Percentiles rank a stretch among this genome's conserved stretches.
These are phyloP conservation scores for Engystomops pustulosus DNA, from an alignment of 2,113 vertebrate genomes.

Conservation along the genomic window DNA sequence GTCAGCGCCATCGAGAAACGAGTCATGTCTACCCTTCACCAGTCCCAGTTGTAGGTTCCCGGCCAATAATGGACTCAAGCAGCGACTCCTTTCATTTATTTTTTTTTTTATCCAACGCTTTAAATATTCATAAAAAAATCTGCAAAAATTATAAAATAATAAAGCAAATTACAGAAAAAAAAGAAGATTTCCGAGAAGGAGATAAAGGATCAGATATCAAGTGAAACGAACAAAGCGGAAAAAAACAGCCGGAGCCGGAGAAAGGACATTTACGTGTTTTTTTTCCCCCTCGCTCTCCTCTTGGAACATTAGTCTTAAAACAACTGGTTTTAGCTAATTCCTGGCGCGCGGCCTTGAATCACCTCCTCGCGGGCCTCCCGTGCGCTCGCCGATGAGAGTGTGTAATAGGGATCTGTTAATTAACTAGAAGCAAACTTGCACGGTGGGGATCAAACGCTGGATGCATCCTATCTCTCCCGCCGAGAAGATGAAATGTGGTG, in stretches of 20 bases:
- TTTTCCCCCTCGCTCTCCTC: slow-evolving; percentile 65
- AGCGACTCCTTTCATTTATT: no score
- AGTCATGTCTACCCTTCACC: neutral
- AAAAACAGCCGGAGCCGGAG: neutral
- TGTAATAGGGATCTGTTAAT: slow-evolving; percentile 93
- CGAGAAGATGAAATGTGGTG: slow-evolving; percentile 95
- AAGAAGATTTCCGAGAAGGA: neutral
- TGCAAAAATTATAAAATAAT: neutral
- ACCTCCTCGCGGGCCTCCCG: slow-evolving; percentile 82
- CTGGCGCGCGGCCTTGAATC: slow-evolving; percentile 83
- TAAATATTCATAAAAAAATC: neutral
- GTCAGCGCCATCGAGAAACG: no score
- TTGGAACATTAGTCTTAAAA: slow-evolving; percentile 75
- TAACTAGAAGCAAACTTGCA: slow-evolving; percentile 89
- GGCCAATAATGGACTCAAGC: neutral
- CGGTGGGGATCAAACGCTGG: slow-evolving; percentile 93
- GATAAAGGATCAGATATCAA: slow-evolving; percentile 15
- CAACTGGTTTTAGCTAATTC: slow-evolving; percentile 80
- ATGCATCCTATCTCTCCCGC: slow-evolving; percentile 90
- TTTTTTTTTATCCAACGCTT: no score
- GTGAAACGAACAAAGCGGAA: neutral
- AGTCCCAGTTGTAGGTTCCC: neutral
- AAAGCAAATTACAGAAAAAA: neutral
- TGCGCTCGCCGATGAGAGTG: slow-evolving; percentile 83
- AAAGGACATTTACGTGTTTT: neutral